Conservation (phyloP, 2,888 invertebrate genomes). For the Parnassius smintheus region DNA sequence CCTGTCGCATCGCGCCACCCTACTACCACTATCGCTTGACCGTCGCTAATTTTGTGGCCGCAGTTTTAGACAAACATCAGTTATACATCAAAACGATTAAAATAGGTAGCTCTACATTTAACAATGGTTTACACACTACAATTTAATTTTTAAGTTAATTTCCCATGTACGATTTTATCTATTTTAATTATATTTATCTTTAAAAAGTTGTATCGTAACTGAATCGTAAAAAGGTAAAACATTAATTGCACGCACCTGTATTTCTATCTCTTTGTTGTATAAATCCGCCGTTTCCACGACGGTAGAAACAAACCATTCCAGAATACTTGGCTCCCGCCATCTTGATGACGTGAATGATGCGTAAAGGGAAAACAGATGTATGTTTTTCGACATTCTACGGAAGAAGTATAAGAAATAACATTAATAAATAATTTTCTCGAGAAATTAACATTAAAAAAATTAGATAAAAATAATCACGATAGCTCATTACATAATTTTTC, state of each 20-base stretch:
- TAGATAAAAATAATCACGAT: not conserved
- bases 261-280: not conserved
- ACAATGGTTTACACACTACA: too few relatives aligned
- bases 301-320: constrained; percentile 47
- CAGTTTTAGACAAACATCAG: not conserved
- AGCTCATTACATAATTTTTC: not conserved
- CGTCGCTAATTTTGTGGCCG: too few relatives aligned
- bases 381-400: not conserved
- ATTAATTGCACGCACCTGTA: not conserved
- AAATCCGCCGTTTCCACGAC: constrained; percentile 19
- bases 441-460: not conserved
- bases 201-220: not conserved
- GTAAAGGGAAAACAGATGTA: not conserved
- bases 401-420: not conserved
- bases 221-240: not conserved
- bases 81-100: too few relatives aligned
- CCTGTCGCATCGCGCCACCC: too few relatives aligned
- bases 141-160: not conserved
- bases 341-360: constrained; percentile 25
- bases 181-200: not conserved
- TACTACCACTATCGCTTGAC: too few relatives aligned
- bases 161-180: not conserved
- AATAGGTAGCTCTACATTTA: too few relatives aligned
- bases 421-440: not conserved
- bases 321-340: constrained; percentile 49